Conservation (phyloP, 2,113 vertebrate genomes). For the Motacilla alba region DNA sequence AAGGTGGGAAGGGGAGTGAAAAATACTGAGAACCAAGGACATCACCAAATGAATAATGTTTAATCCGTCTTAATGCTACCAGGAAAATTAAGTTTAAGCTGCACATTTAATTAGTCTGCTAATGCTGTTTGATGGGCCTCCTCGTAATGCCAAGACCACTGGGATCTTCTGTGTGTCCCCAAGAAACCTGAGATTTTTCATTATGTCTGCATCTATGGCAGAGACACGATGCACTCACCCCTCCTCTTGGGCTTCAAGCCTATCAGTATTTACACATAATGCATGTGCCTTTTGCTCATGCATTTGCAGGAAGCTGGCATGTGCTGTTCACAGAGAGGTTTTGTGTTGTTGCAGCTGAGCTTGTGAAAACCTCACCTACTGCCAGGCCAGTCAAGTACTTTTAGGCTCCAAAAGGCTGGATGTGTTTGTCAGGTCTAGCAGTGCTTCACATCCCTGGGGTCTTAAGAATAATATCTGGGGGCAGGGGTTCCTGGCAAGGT, state of each 20-base stretch:
- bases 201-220: constrained; percentile 24
- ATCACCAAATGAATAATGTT: constrained; percentile 42
- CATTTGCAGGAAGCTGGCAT: not conserved
- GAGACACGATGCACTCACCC: not conserved
- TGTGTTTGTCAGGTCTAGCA: not conserved
- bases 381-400: not conserved
- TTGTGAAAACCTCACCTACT: constrained; percentile 8
- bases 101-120: constrained; percentile 58
- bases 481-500: not conserved
- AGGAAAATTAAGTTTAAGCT: constrained; percentile 65
- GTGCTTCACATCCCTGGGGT: not conserved
- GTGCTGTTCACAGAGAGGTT: not conserved
- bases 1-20: constrained; percentile 8
- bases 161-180: constrained; percentile 41
- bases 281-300: not conserved
- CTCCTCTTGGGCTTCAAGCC: not conserved
- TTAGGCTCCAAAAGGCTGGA: not conserved
- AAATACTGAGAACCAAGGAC: constrained; percentile 35
- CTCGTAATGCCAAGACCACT: constrained; percentile 17
- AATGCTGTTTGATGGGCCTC: constrained; percentile 53
- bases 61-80: constrained; percentile 41
- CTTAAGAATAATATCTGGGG: not conserved
- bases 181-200: constrained; percentile 38
- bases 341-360: not conserved
- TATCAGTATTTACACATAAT: constrained; percentile 9